A percentile compares a stretch with the other conserved stretches of the same genome.
These are phyloP conservation scores for Torymus texanus DNA, from an alignment of 2,888 invertebrate species.

Conservation along the genomic window DNA sequence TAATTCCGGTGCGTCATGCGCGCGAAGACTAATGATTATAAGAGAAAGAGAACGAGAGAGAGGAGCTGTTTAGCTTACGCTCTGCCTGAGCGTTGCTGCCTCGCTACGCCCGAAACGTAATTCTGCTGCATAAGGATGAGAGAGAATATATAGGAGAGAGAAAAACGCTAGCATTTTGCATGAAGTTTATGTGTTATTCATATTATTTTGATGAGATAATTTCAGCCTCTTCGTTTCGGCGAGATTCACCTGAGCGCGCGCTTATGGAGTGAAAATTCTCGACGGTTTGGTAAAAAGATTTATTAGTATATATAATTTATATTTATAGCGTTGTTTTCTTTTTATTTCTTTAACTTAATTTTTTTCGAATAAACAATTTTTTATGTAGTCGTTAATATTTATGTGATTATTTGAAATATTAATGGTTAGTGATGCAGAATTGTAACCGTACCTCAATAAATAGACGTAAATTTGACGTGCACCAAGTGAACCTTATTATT, in stretches of 20 bases:
- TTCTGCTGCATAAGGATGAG: conserved; percentile 3
- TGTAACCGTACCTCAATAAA: no score
- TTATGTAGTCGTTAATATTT: no score
- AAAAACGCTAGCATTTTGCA: conserved; percentile 28
- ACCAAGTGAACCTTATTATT: no score
- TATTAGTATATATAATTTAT: no score
- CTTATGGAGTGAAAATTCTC: not conserved
- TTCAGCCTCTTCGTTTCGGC: not conserved
- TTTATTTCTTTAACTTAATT: no score
- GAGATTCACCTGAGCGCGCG: no score
- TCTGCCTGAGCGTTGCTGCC: not conserved
- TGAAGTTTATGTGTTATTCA: conserved; percentile 42
- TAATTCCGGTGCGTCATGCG: conserved; percentile 9
- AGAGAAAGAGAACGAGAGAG: conserved; percentile 25
- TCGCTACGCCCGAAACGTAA: conserved; percentile 17
- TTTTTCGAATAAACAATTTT: no score
- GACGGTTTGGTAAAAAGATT: not conserved
- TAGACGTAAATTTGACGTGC: no score
- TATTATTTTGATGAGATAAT: conserved; percentile 50
- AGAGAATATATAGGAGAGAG: not conserved
- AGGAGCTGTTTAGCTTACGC: conserved; percentile 19
- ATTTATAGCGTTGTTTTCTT: no score
- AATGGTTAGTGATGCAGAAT: no score
- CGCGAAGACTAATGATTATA: conserved; percentile 69
- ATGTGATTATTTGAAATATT: no score